Evolutionary conservation across 2,888 invertebrate species (phyloP).

Genomic region (Aleiodes leptofemur): DNA sequence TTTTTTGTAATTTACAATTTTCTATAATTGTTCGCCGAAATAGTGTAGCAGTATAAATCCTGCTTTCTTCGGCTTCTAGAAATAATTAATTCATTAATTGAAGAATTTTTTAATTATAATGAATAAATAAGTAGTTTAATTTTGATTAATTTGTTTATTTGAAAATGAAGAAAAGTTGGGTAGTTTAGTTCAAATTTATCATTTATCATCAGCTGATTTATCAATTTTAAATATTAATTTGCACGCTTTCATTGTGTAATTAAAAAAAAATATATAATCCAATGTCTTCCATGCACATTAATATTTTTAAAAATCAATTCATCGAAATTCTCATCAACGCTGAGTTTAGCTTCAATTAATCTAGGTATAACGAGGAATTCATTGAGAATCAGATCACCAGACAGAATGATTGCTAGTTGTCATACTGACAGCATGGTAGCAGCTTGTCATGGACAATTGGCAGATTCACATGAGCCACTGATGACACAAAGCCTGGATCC

Average conservation of each 20-base stretch:
- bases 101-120: background rate
- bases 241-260: constrained; percentile 64
- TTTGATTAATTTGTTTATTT: constrained; percentile 26
- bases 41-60: constrained; percentile 43
- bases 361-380: constrained; percentile 61
- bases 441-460: constrained; percentile 29
- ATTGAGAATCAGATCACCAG: constrained; percentile 79
- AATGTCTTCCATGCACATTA: constrained; percentile 51
- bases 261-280: constrained; percentile 24
- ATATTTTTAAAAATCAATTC: background rate
- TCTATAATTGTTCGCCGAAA: constrained; percentile 23
- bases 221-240: constrained; percentile 53
- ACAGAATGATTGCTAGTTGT: constrained; percentile 85
- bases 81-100: constrained; percentile 49
- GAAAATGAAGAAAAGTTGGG: background rate
- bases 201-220: constrained; percentile 49
- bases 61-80: constrained; percentile 65
- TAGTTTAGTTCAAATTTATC: constrained; percentile 37
- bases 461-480: constrained; percentile 69
- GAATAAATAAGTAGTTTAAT: constrained; percentile 12
- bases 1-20: constrained; percentile 45
- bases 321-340: constrained; percentile 11
- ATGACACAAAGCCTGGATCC: constrained; percentile 82
- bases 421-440: constrained; percentile 76
- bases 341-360: constrained; percentile 40